phyloP scores from a whole-genome alignment of 35 echinoderm and acorn worm species.

The Chiridota heheva region DNA sequence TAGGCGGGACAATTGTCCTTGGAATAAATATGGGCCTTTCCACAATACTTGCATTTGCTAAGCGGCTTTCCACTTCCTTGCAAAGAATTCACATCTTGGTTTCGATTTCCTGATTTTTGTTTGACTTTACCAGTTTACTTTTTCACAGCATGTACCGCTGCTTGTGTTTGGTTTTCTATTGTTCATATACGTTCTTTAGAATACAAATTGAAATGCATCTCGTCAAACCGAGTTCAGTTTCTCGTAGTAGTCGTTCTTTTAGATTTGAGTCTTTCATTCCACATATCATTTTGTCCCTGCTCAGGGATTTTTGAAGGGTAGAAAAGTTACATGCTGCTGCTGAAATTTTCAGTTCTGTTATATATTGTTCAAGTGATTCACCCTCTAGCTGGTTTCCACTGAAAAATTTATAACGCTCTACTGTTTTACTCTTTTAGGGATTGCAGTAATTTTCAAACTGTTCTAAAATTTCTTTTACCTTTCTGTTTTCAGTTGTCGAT shows the following conservation, averaged over 20 bases:
- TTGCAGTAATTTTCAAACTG: conserved; percentile 30
- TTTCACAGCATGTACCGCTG: too few relatives aligned
- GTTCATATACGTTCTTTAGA: too few relatives aligned
- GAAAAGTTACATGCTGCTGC: conserved; percentile 31
- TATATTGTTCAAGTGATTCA: conserved; percentile 33
- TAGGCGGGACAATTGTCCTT: too few relatives aligned
- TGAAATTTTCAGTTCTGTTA: conserved; percentile 12
- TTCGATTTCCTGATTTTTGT: too few relatives aligned
- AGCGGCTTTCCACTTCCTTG: too few relatives aligned
- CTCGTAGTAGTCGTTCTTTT: conserved; percentile 9
- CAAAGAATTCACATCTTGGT: too few relatives aligned
- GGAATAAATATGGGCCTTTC: too few relatives aligned
- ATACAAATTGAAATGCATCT: too few relatives aligned
- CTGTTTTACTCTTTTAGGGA: conserved; percentile 14
- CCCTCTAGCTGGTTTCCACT: neutral
- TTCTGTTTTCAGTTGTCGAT: neutral
- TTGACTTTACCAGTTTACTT: too few relatives aligned
- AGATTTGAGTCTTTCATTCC: neutral
- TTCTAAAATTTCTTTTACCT: conserved; percentile 20
- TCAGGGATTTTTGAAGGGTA: conserved; percentile 25
- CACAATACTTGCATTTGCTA: too few relatives aligned
- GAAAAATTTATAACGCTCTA: conserved; percentile 38
- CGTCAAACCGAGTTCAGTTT: conserved; percentile 24
- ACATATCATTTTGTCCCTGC: conserved; percentile 46
- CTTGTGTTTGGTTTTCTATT: too few relatives aligned